phyloP scores from a whole-genome alignment of 2,888 invertebrate species.

The Ellobium chinense region DNA sequence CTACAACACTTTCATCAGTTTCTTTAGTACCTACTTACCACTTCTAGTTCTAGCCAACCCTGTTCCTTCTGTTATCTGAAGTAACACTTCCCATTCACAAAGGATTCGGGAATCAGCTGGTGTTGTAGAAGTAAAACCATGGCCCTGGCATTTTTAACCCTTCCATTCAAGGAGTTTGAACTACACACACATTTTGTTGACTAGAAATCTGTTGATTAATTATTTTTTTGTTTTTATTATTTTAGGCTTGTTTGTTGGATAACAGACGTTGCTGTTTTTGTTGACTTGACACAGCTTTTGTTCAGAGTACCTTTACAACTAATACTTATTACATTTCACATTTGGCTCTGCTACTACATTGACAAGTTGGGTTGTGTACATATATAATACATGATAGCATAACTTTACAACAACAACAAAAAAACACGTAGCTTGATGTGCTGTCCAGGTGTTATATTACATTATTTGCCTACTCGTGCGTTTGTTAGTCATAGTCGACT shows the following conservation, averaged over 20 bases:
- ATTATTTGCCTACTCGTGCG: constrained; percentile 41
- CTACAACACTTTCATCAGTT: no score
- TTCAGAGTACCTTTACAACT: not conserved
- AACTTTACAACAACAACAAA: not conserved
- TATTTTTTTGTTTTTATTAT: not conserved
- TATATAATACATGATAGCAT: not conserved
- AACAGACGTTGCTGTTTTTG: not conserved
- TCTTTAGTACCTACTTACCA: no score
- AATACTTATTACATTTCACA: not conserved
- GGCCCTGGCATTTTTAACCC: no score
- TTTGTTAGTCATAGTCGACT: constrained; percentile 44
- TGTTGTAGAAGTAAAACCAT: no score
- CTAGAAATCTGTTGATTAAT: not conserved
- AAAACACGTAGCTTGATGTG: constrained; percentile 26
- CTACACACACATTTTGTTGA: no score
- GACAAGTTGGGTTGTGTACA: constrained; percentile 18
- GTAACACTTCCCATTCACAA: no score
- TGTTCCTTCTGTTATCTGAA: no score
- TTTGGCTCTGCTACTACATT: not conserved
- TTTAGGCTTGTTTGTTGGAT: not conserved
- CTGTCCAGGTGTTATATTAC: constrained; percentile 37
- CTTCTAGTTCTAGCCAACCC: no score
- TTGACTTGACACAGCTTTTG: not conserved
- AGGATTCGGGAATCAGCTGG: no score
- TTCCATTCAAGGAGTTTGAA: no score